Base-by-base conservation (phyloP, 2,797 vertebrate genomes). In the Chelidonichthys spinosus region DNA sequence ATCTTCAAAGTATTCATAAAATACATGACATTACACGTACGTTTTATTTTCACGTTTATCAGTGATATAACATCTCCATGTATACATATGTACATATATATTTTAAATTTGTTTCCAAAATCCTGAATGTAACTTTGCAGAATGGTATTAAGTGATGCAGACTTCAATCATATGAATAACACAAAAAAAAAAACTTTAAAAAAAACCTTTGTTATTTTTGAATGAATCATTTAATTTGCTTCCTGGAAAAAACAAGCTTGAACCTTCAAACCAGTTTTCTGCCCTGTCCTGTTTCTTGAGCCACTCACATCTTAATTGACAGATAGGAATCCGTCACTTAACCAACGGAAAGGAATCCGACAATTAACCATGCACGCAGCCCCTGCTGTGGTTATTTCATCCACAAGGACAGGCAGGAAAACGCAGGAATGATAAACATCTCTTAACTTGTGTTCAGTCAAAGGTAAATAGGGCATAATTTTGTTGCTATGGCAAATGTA, bases 401-500 rank as follows among this genome's bases (percentile, higher is more conserved):
- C 52, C 39, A 63, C 52, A 40, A 42, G 7, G 49, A 69, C 55
- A 64, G 49, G 47, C 65, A 76, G 72, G 64, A 82, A 80, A 68
- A 75, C 7, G 7, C 72, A 74, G 68, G 59, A 72, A 60, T 47
- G 56, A 63, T 66, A 78, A 83, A 81, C 72, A 64, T 82, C 47
- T 74, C 46, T 55, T 46, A 59, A 68, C 63, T 58, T 72, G 62
- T 82, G 87, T 79, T 70, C 49, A 72, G 72, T 40, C 52, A 71
- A 61, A 62, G 37, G 32, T 78, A 86, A 82, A 74, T 47, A 17
- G 40, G 50, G 50, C 39, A 44, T 82, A 17, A 73, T 82, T 84
- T 84, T 86, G 82, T 87, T 77, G 77, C 84, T 59, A 64, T 83
- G 54, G 71, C 15, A 69, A 71, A 67, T 9, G 42, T 62, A 39